Percentiles rank a stretch among this genome's conserved stretches.
Evolutionary conservation across 2,888 invertebrate species (phyloP).

Genomic region (Drosophila meridionalis): DNA sequence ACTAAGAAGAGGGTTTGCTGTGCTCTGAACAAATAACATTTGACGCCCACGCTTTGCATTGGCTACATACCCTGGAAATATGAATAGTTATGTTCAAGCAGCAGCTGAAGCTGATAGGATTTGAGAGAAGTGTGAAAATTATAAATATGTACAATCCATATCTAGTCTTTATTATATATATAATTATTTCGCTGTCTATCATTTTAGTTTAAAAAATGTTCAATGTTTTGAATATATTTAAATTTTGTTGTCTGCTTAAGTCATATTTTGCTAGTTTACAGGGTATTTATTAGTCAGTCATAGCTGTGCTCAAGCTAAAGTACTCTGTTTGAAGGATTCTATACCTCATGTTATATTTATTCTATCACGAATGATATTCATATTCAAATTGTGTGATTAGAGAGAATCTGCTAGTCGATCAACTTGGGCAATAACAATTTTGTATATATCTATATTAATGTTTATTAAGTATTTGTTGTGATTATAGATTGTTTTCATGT

Average conservation of each 20-base stretch:
- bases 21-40: slow-evolving; percentile 11
- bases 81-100: background rate
- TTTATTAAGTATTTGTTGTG: background rate
- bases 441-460: no score
- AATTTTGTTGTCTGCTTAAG: background rate
- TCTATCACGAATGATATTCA: background rate
- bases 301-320: background rate
- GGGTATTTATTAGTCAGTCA: background rate
- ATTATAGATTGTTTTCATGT: background rate
- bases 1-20: background rate
- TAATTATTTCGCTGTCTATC: no score
- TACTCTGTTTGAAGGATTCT: rapidly evolving
- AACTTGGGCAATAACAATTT: background rate
- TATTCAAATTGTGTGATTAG: background rate
- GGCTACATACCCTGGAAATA: slow-evolving; percentile 14
- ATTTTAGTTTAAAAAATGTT: background rate
- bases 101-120: no score
- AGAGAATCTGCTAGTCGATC: background rate
- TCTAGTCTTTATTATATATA: no score
- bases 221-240: no score
- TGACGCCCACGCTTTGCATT: slow-evolving; percentile 16
- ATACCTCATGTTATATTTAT: background rate
- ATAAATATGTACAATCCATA: background rate
- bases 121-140: background rate
- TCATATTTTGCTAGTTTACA: background rate